Evolutionary conservation across 1,140 invertebrate species (phyloP).

Genomic region (Phocides pigmalion): DNA sequence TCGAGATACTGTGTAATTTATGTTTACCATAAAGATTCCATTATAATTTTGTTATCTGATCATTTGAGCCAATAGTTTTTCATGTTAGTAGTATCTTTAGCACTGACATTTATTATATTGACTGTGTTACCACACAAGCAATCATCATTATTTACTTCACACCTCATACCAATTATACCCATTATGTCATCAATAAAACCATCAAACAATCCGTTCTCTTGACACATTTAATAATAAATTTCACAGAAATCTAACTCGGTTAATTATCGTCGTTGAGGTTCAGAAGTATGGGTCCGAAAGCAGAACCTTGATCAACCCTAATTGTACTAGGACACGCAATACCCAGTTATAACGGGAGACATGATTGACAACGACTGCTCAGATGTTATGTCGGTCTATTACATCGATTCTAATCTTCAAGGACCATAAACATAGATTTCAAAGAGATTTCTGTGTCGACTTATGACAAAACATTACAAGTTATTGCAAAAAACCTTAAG

Average conservation of each 20-base stretch:
- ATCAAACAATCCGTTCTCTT: constrained; percentile 4
- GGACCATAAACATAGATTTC: constrained; percentile 10
- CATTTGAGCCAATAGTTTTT: neutral
- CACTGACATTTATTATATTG: no score
- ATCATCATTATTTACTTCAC: neutral
- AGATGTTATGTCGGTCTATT: constrained; percentile 33
- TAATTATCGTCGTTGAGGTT: constrained; percentile 14
- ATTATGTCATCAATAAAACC: constrained; percentile 7
- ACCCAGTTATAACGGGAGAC: constrained; percentile 22
- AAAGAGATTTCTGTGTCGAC: neutral
- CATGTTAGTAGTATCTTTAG: no score
- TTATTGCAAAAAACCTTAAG: neutral
- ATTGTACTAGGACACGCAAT: constrained; percentile 32
- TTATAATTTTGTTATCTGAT: neutral
- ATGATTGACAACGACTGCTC: constrained; percentile 19
- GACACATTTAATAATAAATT: constrained; percentile 21
- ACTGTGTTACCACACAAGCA: no score
- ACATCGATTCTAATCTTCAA: constrained; percentile 17
- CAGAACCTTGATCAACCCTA: constrained; percentile 31
- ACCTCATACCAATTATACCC: neutral
- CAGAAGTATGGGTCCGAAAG: constrained; percentile 29
- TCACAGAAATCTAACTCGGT: constrained; percentile 11
- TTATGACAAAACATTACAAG: no score
- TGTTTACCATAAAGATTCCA: neutral
- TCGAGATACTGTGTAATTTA: neutral